Conservation (phyloP, 2,797 vertebrate genomes). For the Coendou prehensilis region DNA sequence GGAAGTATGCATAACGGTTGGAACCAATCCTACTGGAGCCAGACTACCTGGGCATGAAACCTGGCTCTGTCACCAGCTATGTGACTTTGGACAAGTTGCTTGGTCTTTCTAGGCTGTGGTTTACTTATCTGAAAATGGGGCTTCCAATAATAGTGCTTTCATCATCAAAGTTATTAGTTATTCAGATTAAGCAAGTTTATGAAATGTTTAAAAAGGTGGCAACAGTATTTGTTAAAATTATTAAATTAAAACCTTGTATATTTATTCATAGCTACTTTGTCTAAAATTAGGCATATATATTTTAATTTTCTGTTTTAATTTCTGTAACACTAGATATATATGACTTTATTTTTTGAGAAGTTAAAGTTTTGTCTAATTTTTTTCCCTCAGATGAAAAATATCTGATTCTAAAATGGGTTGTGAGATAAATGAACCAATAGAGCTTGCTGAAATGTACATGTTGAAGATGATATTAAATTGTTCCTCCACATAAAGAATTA, state of each 20-base stretch:
- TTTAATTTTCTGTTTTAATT: slow-evolving; percentile 28
- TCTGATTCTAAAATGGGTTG: neutral
- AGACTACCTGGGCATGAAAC: neutral
- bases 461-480: neutral
- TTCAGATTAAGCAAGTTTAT: neutral
- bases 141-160: neutral
- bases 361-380: neutral
- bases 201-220: neutral
- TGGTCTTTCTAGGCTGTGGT: neutral
- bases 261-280: neutral
- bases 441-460: neutral
- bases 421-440: neutral
- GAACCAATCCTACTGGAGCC: neutral
- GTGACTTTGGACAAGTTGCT: neutral
- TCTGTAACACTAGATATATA: neutral
- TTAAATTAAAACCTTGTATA: neutral
- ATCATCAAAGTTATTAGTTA: neutral
- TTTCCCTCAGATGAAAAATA: neutral
- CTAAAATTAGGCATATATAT: neutral
- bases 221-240: neutral
- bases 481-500: neutral
- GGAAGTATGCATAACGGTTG: neutral
- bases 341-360: neutral
- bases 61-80: neutral
- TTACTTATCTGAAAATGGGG: neutral